phyloP scores from a whole-genome alignment of 2,113 vertebrate species.

The Trachemys scripta region DNA sequence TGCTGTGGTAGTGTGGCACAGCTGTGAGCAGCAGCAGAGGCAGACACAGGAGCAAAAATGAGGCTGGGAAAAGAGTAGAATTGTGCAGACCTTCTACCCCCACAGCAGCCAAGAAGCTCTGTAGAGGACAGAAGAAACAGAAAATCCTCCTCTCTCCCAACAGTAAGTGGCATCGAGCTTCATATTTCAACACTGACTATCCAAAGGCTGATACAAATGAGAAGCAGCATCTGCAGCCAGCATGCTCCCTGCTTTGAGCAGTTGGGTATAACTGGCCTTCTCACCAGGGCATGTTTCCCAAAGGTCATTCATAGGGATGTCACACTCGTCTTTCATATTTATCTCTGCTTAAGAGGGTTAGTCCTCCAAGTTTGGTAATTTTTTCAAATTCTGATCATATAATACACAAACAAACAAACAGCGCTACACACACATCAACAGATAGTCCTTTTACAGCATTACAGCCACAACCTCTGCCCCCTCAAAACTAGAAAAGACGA shows the following conservation, averaged over 20 bases:
- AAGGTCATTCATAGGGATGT: neutral
- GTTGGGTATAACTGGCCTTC: neutral
- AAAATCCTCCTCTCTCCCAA: neutral
- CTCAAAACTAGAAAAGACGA: neutral
- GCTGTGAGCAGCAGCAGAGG: neutral
- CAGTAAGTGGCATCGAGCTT: fast-evolving
- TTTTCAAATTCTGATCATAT: conserved; percentile 8
- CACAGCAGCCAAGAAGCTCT: neutral
- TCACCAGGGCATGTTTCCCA: neutral
- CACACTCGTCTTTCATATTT: neutral
- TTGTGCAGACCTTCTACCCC: neutral
- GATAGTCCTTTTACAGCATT: neutral
- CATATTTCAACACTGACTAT: neutral
- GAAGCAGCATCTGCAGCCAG: neutral
- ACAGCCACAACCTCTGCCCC: neutral
- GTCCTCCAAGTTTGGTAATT: neutral
- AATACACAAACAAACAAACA: neutral
- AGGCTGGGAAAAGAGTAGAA: neutral
- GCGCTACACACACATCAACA: neutral
- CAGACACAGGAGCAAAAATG: neutral
- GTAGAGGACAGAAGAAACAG: neutral
- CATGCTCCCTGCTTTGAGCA: neutral
- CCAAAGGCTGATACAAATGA: neutral
- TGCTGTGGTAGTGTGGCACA: neutral
- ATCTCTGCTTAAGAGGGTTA: neutral